A percentile compares a stretch with the other conserved stretches of the same genome.
Conservation (phyloP, 2,113 vertebrate species). For the Odocoileus virginianus region DNA sequence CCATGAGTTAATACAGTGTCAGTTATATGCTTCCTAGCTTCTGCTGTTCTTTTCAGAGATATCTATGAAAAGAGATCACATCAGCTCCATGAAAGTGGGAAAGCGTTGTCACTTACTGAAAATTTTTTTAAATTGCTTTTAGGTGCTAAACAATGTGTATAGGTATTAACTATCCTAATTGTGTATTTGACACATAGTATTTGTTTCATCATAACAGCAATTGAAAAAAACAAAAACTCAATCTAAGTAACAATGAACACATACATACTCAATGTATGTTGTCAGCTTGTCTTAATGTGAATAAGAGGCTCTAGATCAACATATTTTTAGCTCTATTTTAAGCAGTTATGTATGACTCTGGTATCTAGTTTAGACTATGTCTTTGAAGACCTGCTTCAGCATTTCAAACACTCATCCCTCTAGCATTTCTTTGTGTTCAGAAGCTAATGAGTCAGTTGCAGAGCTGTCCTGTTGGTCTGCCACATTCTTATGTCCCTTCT, state of each 20-base stretch:
- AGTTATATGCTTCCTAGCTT: neutral
- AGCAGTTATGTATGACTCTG: neutral
- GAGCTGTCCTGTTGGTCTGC: neutral
- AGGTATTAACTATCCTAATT: neutral
- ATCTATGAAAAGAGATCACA: neutral
- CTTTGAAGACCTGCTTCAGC: neutral
- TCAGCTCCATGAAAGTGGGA: neutral
- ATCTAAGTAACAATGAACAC: neutral
- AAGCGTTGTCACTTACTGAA: neutral
- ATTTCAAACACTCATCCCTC: neutral
- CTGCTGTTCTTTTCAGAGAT: neutral
- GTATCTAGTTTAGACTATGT: neutral
- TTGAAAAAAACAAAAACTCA: neutral
- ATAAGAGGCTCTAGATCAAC: neutral
- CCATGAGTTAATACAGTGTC: neutral
- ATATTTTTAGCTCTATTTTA: neutral
- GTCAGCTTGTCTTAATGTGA: neutral
- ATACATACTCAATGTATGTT: neutral
- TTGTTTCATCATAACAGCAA: neutral
- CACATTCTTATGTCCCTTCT: neutral
- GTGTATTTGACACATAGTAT: neutral
- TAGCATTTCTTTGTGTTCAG: neutral
- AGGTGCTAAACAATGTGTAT: neutral
- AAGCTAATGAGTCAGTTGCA: neutral
- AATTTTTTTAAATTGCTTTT: neutral